Evolutionary conservation across 2,888 invertebrate genomes (phyloP).

Genomic region (Mimas tiliae): DNA sequence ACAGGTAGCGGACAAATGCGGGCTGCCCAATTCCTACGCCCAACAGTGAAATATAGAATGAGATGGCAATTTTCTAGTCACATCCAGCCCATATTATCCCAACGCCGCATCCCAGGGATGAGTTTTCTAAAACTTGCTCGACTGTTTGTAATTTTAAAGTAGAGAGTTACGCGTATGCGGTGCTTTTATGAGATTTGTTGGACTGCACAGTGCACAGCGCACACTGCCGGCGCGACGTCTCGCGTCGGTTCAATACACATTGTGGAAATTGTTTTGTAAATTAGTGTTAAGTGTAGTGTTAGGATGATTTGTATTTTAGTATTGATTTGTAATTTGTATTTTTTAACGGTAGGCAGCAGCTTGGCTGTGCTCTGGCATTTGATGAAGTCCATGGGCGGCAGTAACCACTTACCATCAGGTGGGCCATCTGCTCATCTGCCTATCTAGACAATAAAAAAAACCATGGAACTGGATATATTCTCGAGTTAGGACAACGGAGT

Average conservation of each 20-base stretch:
- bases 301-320: not conserved
- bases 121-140: slow-evolving; percentile 79
- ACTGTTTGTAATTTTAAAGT: slow-evolving; percentile 82
- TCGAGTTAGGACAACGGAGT: too few relatives aligned
- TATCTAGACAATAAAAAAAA: too few relatives aligned
- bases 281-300: not conserved
- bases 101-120: slow-evolving; percentile 52
- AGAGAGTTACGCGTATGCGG: slow-evolving; percentile 68
- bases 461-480: too few relatives aligned
- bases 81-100: slow-evolving; percentile 40
- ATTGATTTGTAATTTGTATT: too few relatives aligned
- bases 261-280: slow-evolving; percentile 3
- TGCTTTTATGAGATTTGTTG: slow-evolving; percentile 77
- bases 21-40: too few relatives aligned
- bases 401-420: too few relatives aligned
- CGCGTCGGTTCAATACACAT: not conserved
- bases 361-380: too few relatives aligned
- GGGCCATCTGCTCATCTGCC: too few relatives aligned
- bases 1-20: too few relatives aligned
- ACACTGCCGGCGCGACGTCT: not conserved
- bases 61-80: slow-evolving; percentile 23
- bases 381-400: too few relatives aligned
- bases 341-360: too few relatives aligned
- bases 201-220: slow-evolving; percentile 27
- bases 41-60: too few relatives aligned